Evolutionary conservation across 2,113 vertebrate genomes (phyloP), one percentile per base, ranked within the genome.

Genomic region (Rhombomys opimus): DNA sequence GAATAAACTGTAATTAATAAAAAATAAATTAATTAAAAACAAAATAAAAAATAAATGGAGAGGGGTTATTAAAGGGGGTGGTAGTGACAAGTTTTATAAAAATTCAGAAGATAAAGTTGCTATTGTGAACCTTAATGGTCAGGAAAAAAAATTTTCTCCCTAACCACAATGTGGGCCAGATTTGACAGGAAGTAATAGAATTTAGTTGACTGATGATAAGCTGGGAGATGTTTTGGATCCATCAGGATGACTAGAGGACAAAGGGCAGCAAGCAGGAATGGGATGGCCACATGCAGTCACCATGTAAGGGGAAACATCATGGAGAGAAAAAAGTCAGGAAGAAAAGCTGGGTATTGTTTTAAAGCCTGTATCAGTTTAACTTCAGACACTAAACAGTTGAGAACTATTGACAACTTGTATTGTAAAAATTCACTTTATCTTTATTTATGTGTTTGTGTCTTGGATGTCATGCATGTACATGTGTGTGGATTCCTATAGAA

Each of bases 31-130:
- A 46, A 46, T 46, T 46, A 46, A 46, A 46, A 46, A 46, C 46
- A 46, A 46, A 46, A 46, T 46, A 46, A 46, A 46, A 46, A 46
- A 46, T 61, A 10, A 76, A 63, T 84, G 87, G 10, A 63, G 46
- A 18, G 8, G 20, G n/a, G 8, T 1, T 67, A 84, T 84, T 13
- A 84, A 90, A 92, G 73, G 72, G 78, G 27, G 14, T n/a, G 22
- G 0, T 76, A 61, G 7, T 87, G 38, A 73, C 12, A 89, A 67
- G 23, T 91, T 89, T 87, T 93, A 46, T 57, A 87, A 87, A 54
- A 89, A 95, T 89, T 94, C 57, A 88, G 70, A 91, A 75, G 57
- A 78, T n/a, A 14, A 68, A 78, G 77, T 63, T 20, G 2, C 38
- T 27, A n/a, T n/a, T 13, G 0, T 91, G 14, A 32, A 10, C 35